Evolutionary conservation across 2,113 vertebrate species (phyloP).

Genomic region (Catharus bicknelli): DNA sequence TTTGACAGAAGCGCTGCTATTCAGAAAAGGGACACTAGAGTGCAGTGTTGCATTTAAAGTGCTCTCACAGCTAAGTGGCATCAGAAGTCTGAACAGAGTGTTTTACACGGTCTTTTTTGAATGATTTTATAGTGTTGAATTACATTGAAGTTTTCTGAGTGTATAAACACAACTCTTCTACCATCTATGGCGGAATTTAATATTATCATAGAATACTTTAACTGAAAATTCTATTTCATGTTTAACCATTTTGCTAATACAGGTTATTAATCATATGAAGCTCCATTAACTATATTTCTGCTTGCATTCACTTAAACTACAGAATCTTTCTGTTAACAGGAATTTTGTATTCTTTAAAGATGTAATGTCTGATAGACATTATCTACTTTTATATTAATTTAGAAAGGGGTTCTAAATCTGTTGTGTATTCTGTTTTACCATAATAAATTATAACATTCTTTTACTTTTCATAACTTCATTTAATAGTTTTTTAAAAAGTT

Average conservation of each 20-base stretch:
- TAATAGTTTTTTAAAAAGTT: background rate
- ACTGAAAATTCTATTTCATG: background rate
- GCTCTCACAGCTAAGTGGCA: accelerated
- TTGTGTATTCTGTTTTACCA: background rate
- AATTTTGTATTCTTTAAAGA: background rate
- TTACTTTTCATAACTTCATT: background rate
- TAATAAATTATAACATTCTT: background rate
- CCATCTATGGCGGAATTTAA: background rate
- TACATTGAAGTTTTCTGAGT: background rate
- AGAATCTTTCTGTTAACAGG: background rate
- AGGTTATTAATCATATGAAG: background rate
- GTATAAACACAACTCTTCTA: background rate
- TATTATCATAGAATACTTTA: background rate
- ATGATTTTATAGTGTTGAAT: background rate
- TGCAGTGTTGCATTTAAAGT: slow-evolving; percentile 45
- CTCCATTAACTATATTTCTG: background rate
- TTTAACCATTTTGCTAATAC: background rate
- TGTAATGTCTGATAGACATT: background rate
- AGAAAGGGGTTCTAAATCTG: background rate
- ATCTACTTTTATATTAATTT: background rate
- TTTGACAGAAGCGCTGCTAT: background rate
- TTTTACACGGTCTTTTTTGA: background rate
- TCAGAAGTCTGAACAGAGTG: background rate
- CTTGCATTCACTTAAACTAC: background rate
- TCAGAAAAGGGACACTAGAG: slow-evolving; percentile 58